Percentiles rank a stretch among this genome's conserved stretches.
These are phyloP conservation scores for Empidonax traillii DNA, from an alignment of 2,113 vertebrate genomes.

Conservation along the genomic window DNA sequence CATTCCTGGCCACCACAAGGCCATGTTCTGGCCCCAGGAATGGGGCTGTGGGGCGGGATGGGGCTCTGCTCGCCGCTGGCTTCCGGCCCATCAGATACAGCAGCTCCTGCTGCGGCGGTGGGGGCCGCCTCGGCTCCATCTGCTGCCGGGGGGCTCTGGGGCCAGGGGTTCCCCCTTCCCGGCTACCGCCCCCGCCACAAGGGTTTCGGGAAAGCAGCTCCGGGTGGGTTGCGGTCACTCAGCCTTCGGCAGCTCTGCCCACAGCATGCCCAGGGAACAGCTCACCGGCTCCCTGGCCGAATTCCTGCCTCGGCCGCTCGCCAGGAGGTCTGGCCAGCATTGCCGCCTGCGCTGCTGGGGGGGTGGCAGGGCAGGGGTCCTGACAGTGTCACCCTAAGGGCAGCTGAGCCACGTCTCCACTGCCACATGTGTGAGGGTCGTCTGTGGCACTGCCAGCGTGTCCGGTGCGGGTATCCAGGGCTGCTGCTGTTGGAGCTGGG, in stretches of 20 bases:
- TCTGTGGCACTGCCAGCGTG: rapidly evolving
- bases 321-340: background rate
- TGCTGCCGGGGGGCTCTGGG: background rate
- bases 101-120: background rate
- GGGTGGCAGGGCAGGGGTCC: background rate
- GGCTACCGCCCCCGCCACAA: background rate
- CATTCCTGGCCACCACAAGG: background rate
- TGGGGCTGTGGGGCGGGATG: background rate
- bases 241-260: background rate
- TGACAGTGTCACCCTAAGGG: rapidly evolving
- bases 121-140: background rate
- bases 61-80: background rate
- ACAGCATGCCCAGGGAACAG: conserved; percentile 50
- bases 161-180: background rate
- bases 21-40: background rate
- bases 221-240: background rate
- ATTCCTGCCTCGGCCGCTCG: background rate
- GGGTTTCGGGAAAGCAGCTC: conserved; percentile 1
- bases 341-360: rapidly evolving
- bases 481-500: background rate
- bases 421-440: background rate
- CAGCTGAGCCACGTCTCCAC: rapidly evolving
- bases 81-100: conserved; percentile 14
- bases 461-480: rapidly evolving
- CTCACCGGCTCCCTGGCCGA: background rate